These are phyloP conservation scores for Dasyprocta punctata DNA, from an alignment of 2,113 vertebrate genomes.

Conservation along the genomic window DNA sequence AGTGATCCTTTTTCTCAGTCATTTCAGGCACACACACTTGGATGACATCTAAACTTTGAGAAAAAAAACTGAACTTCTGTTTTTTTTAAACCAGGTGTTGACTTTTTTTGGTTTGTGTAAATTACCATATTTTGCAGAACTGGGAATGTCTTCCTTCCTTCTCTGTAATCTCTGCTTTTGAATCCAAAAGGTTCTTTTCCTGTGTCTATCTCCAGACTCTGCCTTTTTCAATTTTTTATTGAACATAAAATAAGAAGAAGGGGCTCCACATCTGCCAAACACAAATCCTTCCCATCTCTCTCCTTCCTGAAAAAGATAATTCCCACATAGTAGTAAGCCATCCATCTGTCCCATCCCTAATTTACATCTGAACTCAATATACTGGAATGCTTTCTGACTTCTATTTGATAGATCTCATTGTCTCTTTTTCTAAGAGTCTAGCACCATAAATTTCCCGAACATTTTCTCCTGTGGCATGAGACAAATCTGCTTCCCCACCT, in stretches of 20 bases:
- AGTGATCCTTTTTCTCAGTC: not conserved
- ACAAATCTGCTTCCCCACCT: not conserved
- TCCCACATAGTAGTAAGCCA: constrained; percentile 4
- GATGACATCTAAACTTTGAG: not conserved
- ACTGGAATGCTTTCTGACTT: constrained; percentile 16
- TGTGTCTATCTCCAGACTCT: not conserved
- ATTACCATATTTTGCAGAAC: not conserved
- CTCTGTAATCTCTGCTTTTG: constrained; percentile 33
- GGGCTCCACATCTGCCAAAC: constrained; percentile 7
- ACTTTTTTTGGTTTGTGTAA: not conserved
- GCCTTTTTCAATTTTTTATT: not conserved
- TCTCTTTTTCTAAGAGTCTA: not conserved
- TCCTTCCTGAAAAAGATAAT: not conserved
- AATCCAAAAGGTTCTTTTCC: not conserved
- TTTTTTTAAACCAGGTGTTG: too few species aligned
- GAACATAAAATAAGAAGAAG: constrained; percentile 17
- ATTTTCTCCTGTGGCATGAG: not conserved
- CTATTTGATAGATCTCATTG: not conserved
- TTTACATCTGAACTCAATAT: constrained; percentile 22
- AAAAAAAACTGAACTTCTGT: not conserved
- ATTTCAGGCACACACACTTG: not conserved
- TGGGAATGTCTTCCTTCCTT: not conserved
- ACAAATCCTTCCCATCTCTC: constrained; percentile 45
- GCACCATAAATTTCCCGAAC: constrained; percentile 53
- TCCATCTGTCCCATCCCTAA: constrained; percentile 46